Base-by-base conservation (phyloP, 2,797 vertebrate species). In the Fundulus diaphanus region DNA sequence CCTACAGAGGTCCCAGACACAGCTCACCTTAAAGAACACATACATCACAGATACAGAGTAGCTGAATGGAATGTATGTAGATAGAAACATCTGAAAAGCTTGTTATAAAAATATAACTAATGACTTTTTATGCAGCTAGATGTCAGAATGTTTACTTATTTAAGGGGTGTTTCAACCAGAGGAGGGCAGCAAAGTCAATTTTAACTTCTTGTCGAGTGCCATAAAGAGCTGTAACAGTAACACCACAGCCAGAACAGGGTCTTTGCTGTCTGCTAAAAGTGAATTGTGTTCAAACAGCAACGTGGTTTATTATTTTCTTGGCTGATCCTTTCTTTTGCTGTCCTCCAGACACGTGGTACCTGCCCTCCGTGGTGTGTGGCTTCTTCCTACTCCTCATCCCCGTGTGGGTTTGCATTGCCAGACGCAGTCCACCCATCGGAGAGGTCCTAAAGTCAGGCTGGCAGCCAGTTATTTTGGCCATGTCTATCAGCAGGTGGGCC, bases 401-500 rank as follows among this genome's bases (percentile, higher is more conserved):
- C 0, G 74, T 91, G 15, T 97, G 96, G 96, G 86, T 96, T 74
- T 74, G 90, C 24, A 81, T 97, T 0, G 95, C 95, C 74, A 93
- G 86, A 35, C 93, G 82, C 72, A 95, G 90, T 82, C 93, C 96
- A 0, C 86, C 95, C 42, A 89, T 96, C 82, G 83, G 92, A 0
- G 94, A 96, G 86, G 92, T 97, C 61, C 94, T 97, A 35, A 96
- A 94, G 72, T 95, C 95, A 0, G 96, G 97, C 7, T 97, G 97
- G 97, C 93, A 95, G 73, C 97, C 97, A 0, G 95, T 98, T 56
- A 95, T 97, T 27, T 85, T 96, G 44, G 97, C 97, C 51, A 97
- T 98, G 97, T 91, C 92, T 66, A 94, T 98, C 81, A 98, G 97
- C 96, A 98, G 97, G 97, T 97, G 90, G 80, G 79, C 9, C 0